Percentiles rank a stretch among this genome's conserved stretches.
phyloP scores from a whole-genome alignment of 1,140 invertebrate species.

The Ostrea edulis region DNA sequence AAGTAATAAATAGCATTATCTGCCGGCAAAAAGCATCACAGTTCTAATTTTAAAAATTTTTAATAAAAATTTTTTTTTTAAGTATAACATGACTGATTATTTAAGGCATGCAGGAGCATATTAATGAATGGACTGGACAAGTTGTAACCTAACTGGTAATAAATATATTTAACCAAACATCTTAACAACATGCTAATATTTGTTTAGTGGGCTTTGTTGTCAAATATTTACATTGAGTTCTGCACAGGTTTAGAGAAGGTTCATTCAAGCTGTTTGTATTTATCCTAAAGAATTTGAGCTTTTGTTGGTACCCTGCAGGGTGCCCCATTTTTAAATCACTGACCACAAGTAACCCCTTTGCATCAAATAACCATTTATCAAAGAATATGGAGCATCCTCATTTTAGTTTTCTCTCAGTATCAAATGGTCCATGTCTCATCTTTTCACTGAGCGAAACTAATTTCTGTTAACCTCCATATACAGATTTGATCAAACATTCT shows the following conservation, averaged over 20 bases:
- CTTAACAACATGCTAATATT: neutral
- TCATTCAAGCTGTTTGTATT: constrained; percentile 14
- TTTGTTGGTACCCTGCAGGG: constrained; percentile 17
- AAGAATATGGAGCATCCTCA: neutral
- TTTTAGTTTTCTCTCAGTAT: too few species aligned
- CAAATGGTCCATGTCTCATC: too few species aligned
- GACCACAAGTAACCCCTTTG: constrained; percentile 24
- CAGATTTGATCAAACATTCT: too few species aligned
- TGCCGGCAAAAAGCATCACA: too few species aligned
- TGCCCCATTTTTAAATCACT: constrained; percentile 31
- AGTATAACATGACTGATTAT: too few species aligned
- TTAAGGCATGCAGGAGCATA: neutral
- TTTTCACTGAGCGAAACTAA: too few species aligned
- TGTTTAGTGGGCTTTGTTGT: neutral
- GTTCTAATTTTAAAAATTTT: too few species aligned
- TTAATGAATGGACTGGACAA: neutral
- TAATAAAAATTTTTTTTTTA: too few species aligned
- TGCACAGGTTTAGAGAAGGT: neutral
- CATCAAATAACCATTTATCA: constrained; percentile 25
- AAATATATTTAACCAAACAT: neutral
- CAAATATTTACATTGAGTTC: neutral
- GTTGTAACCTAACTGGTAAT: neutral
- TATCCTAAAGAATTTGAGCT: constrained; percentile 1
- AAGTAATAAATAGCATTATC: too few species aligned
- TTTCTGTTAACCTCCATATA: too few species aligned